Evolutionary conservation across 2,113 vertebrate species (phyloP).

Genomic region (Lutjanus erythropterus): DNA sequence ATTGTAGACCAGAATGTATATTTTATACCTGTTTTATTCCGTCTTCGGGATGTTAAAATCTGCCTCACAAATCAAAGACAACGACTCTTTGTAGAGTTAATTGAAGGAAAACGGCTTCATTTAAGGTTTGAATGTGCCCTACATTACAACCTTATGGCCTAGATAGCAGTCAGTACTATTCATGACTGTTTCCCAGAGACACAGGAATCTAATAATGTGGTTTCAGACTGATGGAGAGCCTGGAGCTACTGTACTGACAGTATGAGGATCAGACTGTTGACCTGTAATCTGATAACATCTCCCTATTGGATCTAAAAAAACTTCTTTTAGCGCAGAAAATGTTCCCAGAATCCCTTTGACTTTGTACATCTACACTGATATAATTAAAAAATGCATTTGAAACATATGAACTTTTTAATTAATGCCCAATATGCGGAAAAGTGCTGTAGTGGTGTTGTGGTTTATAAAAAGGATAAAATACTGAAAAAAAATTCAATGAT

Average conservation of each 20-base stretch:
- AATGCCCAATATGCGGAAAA: too few species aligned
- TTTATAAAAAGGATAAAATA: too few species aligned
- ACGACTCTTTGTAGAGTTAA: not conserved
- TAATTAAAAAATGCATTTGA: too few species aligned
- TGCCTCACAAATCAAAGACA: not conserved
- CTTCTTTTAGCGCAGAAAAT: constrained; percentile 11
- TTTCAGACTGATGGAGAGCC: constrained; percentile 40
- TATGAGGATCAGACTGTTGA: not conserved
- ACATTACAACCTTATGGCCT: constrained; percentile 49
- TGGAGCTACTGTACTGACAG: constrained; percentile 19
- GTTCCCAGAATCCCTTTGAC: not conserved
- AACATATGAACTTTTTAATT: too few species aligned
- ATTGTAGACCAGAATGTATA: too few species aligned
- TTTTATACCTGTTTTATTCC: too few species aligned
- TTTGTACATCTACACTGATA: not conserved
- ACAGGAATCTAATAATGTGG: constrained; percentile 40
- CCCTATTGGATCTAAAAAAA: constrained; percentile 27
- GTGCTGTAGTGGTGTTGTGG: too few species aligned
- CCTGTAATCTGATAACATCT: constrained; percentile 40
- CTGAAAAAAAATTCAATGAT: too few species aligned
- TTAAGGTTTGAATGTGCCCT: constrained; percentile 18
- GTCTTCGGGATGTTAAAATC: not conserved
- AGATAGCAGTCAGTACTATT: constrained; percentile 36
- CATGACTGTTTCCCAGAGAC: constrained; percentile 50
- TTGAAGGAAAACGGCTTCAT: not conserved